These are phyloP conservation scores for Pseudomyrmex pallidus DNA, from an alignment of 1,140 invertebrate species.

Conservation along the genomic window DNA sequence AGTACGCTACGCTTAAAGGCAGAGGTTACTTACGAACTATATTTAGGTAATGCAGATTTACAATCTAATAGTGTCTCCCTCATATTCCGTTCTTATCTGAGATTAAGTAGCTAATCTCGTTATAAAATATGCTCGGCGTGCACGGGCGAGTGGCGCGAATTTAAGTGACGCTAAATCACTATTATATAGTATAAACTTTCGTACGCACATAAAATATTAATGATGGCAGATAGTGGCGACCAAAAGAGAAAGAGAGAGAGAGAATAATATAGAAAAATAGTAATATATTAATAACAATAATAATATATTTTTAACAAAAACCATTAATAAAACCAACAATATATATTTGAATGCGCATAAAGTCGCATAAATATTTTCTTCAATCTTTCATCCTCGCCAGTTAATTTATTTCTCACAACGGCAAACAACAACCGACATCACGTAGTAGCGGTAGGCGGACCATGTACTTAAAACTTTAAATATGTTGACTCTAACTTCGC, in stretches of 20 bases:
- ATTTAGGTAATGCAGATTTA: constrained; percentile 47
- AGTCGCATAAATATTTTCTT: not conserved
- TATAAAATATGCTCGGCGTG: constrained; percentile 43
- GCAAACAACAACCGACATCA: constrained; percentile 3
- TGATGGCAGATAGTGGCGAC: not conserved
- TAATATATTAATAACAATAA: not conserved
- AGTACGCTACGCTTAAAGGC: constrained; percentile 3
- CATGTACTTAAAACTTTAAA: constrained; percentile 65
- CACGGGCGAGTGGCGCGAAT: constrained; percentile 43
- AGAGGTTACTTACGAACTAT: constrained; percentile 31
- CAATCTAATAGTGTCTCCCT: constrained; percentile 21
- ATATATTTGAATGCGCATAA: not conserved
- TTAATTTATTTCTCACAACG: constrained; percentile 44
- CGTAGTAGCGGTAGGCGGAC: constrained; percentile 17
- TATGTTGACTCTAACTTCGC: constrained; percentile 62
- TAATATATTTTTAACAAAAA: too few species aligned
- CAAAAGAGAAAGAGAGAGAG: not conserved
- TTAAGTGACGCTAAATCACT: constrained; percentile 57
- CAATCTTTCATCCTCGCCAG: not conserved
- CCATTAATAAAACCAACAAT: not conserved
- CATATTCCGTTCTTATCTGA: constrained; percentile 44
- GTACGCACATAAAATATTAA: constrained; percentile 32
- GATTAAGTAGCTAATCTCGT: constrained; percentile 52
- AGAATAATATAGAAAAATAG: not conserved
- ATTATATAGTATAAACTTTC: constrained; percentile 11